These are phyloP conservation scores for Nasonia giraulti DNA, from an alignment of 1,140 invertebrate genomes.

Conservation along the genomic window DNA sequence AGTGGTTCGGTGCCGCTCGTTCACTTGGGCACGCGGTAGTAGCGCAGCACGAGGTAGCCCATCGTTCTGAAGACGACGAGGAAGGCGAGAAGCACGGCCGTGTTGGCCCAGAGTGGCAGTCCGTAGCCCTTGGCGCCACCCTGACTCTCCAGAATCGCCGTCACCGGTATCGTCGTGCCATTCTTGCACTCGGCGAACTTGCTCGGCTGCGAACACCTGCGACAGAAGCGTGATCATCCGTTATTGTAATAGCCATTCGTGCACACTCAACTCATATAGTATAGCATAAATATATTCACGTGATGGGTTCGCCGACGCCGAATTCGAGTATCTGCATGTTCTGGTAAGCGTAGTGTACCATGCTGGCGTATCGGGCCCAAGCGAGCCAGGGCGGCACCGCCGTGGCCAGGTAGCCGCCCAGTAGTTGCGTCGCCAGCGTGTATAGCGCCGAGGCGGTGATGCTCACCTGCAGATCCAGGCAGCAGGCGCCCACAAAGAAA, in stretches of 20 bases:
- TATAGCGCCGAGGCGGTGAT: slow-evolving; percentile 88
- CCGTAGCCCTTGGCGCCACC: slow-evolving; percentile 75
- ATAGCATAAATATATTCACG: slow-evolving; percentile 73
- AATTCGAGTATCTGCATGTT: slow-evolving; percentile 92
- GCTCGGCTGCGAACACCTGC: slow-evolving; percentile 81
- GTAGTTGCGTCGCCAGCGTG: slow-evolving; percentile 86
- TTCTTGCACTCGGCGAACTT: slow-evolving; percentile 80
- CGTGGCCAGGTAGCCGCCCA: slow-evolving; percentile 88
- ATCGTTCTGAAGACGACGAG: slow-evolving; percentile 83
- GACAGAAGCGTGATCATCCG: not conserved
- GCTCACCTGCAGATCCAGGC: slow-evolving; percentile 87
- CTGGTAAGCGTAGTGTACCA: slow-evolving; percentile 90
- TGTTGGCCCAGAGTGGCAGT: slow-evolving; percentile 85
- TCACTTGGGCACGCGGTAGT: slow-evolving; percentile 81
- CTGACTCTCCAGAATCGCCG: slow-evolving; percentile 81
- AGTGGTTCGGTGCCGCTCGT: not conserved
- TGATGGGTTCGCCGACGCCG: slow-evolving; percentile 80
- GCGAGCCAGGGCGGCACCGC: slow-evolving; percentile 86
- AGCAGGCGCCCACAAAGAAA: slow-evolving; percentile 87
- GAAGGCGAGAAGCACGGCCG: slow-evolving; percentile 83
- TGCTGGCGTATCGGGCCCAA: slow-evolving; percentile 86
- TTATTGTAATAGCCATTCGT: not conserved
- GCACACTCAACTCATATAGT: not conserved
- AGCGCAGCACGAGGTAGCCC: slow-evolving; percentile 85
- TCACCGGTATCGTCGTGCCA: slow-evolving; percentile 79